These are phyloP conservation scores for Metridium senile DNA, from an alignment of 92 coral and sea anemone genomes.

Conservation along the genomic window DNA sequence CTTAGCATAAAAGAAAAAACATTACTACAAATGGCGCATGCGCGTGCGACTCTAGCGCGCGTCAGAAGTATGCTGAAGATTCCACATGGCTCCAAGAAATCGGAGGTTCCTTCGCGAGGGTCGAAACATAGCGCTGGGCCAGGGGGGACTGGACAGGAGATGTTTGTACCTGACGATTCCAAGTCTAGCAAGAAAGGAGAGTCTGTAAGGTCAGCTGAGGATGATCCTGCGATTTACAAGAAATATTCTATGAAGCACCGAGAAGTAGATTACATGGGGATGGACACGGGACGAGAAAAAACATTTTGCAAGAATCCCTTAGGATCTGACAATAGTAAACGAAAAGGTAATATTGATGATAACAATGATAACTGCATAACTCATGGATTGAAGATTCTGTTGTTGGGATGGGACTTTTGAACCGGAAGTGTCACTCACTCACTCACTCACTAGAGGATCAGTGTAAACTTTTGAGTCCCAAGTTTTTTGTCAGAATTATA, in stretches of 20 bases:
- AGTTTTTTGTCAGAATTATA: no score
- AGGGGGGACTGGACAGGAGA: not conserved
- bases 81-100: constrained; percentile 10
- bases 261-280: not conserved
- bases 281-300: not conserved
- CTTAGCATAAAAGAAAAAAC: not conserved
- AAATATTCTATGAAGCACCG: not conserved
- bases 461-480: no score
- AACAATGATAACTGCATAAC: no score
- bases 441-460: no score
- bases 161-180: not conserved
- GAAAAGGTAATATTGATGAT: no score
- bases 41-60: constrained; percentile 41
- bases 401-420: no score
- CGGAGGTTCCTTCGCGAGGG: constrained; percentile 3
- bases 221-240: not conserved
- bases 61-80: constrained; percentile 29
- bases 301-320: not conserved
- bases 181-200: constrained; percentile 5
- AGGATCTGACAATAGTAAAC: not conserved
- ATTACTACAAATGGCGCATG: constrained; percentile 5
- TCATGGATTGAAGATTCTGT: no score
- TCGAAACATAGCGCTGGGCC: not conserved
- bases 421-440: no score
- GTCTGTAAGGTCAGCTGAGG: not conserved